Conservation (phyloP, 2,113 vertebrate genomes). For the Amphiprion ocellaris region DNA sequence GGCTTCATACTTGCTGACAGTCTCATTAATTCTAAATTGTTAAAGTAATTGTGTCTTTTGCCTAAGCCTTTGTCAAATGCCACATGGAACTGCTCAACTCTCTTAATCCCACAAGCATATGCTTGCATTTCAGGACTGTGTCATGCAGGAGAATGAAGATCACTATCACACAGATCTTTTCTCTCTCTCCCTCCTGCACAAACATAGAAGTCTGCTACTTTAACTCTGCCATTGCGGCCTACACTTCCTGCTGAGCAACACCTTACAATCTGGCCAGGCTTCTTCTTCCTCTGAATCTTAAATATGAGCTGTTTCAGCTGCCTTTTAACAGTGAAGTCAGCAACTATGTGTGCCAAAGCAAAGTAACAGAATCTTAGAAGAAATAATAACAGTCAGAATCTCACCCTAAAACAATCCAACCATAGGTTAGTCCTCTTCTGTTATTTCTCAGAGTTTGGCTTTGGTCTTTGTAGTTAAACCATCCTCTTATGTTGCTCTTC, state of each 20-base stretch:
- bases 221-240: constrained; percentile 24
- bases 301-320: neutral
- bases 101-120: constrained; percentile 31
- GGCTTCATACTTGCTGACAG: constrained; percentile 21
- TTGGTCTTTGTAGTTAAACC: constrained; percentile 49
- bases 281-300: constrained; percentile 3
- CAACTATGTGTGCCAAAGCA: neutral
- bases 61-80: constrained; percentile 12
- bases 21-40: constrained; percentile 22
- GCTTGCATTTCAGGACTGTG: constrained; percentile 18
- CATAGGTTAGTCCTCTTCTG: constrained; percentile 53
- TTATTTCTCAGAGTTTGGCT: neutral
- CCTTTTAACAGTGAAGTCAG: constrained; percentile 4
- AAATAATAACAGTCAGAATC: constrained; percentile 29
- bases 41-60: constrained; percentile 32
- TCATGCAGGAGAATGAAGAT: constrained; percentile 25
- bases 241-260: constrained; percentile 46
- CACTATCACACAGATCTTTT: neutral
- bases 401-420: constrained; percentile 71
- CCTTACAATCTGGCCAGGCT: constrained; percentile 16
- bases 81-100: constrained; percentile 16
- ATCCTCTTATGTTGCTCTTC: constrained; percentile 37
- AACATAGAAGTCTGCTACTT: constrained; percentile 3
- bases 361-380: constrained; percentile 4
- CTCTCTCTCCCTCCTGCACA: constrained; percentile 9